Conservation (phyloP, 2,113 vertebrate genomes). For the Nipponia nippon region DNA sequence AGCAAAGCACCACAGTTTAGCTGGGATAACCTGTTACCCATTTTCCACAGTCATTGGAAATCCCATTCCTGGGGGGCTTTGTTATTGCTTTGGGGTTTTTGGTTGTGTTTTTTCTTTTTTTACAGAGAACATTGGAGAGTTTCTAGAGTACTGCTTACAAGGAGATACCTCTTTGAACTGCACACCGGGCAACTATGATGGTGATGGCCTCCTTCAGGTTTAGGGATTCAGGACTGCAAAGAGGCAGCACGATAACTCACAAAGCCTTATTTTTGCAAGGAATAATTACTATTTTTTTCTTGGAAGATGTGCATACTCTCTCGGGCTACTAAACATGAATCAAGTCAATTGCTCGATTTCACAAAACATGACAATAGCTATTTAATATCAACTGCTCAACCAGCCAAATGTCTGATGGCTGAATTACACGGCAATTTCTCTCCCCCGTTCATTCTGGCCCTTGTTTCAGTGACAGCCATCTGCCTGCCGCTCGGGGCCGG, state of each 20-base stretch:
- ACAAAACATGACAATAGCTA: neutral
- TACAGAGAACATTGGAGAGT: neutral
- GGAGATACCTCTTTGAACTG: neutral
- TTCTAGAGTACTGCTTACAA: neutral
- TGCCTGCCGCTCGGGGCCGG: neutral
- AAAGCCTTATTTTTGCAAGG: neutral
- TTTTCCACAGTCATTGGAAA: neutral
- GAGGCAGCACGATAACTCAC: neutral
- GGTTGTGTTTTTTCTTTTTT: neutral
- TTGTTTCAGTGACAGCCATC: neutral
- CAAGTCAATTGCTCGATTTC: neutral
- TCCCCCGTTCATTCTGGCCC: rapidly evolving
- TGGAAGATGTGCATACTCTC: neutral
- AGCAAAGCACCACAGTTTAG: neutral
- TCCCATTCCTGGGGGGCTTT: neutral
- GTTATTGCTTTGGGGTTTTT: neutral
- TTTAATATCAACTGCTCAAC: rapidly evolving
- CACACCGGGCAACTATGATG: neutral
- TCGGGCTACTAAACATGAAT: neutral
- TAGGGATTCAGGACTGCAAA: no score
- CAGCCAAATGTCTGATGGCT: rapidly evolving
- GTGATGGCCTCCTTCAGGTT: neutral
- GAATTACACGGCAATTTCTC: rapidly evolving
- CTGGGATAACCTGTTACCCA: neutral
- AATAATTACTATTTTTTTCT: neutral